phyloP scores from a whole-genome alignment of 2,888 invertebrate genomes.

The Osmoderma eremita region DNA sequence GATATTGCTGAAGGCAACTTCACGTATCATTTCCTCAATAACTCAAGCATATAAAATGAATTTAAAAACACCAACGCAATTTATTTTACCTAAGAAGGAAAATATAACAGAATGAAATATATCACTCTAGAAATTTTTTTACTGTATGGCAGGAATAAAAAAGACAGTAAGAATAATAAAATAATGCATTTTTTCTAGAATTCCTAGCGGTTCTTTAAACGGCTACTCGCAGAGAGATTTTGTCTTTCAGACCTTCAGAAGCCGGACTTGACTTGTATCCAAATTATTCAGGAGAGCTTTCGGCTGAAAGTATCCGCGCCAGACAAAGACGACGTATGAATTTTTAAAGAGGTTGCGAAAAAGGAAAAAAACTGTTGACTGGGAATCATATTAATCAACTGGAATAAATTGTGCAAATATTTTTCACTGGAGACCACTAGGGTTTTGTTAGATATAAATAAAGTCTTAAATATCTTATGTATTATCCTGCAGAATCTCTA shows the following conservation, averaged over 20 bases:
- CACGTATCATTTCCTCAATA: too few relatives aligned
- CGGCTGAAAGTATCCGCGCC: conserved; percentile 31
- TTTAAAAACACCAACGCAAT: too few relatives aligned
- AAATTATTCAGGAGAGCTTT: conserved; percentile 40
- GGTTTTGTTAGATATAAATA: conserved; percentile 13
- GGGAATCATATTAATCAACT: conserved; percentile 33
- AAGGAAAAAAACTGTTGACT: conserved; percentile 15
- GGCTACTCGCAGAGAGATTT: conserved; percentile 19
- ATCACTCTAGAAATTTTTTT: too few relatives aligned
- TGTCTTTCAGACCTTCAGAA: conserved; percentile 34
- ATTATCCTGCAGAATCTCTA: not conserved
- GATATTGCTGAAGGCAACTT: too few relatives aligned
- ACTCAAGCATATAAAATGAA: too few relatives aligned
- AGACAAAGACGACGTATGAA: conserved; percentile 29
- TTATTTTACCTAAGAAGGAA: too few relatives aligned
- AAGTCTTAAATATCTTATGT: conserved; percentile 18
- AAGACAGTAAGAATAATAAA: conserved; percentile 35
- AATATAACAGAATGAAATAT: too few relatives aligned
- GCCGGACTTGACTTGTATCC: conserved; percentile 26
- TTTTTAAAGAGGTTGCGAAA: conserved; percentile 32
- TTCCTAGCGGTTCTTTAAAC: conserved; percentile 38
- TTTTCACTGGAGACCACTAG: conserved; percentile 14
- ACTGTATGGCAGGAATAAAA: conserved; percentile 15
- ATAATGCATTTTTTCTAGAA: conserved; percentile 37
- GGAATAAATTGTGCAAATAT: conserved; percentile 35